Base-by-base conservation (phyloP, 2,113 vertebrate species). In the Raja brachyura region DNA sequence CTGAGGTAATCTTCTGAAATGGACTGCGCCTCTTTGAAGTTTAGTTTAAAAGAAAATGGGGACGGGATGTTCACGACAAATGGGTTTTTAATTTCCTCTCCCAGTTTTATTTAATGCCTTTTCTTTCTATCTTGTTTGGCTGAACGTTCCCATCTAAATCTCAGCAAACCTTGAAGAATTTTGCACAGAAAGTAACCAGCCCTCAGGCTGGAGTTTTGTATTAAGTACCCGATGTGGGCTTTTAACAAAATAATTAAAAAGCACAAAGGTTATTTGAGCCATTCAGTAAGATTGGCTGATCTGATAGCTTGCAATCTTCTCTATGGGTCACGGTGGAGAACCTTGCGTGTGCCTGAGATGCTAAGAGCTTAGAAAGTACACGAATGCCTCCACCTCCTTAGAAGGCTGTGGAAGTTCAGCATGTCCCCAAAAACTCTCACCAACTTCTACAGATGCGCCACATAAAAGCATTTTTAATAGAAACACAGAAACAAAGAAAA, bases 51-150 rank as follows among this genome's bases (percentile, higher is more conserved):
- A 88, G 83, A 88, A 88, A 88, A 63, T 18, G 83, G 61, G 83
- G 13, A 66, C 59, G 63, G 59, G n/a, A 88, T 66, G 83, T 16
- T 88, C 28, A 88, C 83, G 28, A 28, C 28, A 66, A 66, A 31
- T 88, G 59, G 59, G 28, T 31, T 88, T 88, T 88, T 88, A 88
- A 88, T 88, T 88, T 88, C 59, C 83, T 66, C 56, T 86, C 25
- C 31, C 7, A n/a, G 28, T n/a, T 63, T 61, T 31, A 18, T 77
- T 88, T 83, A 25, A 83, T 28, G 48, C 22, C 10, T 56, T 59
- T 28, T 28, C 20, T 22, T 83, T 59, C 48, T 22, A 31, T 28
- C 56, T 28, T 61, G 59, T 4, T 3, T 88, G 83, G n/a, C 25
- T 81, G 79, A 59, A 54, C 3, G 25, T 59, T 66, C n/a, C 83